phyloP scores from a whole-genome alignment of 2,797 vertebrate species.

The Cyclopterus lumpus region DNA sequence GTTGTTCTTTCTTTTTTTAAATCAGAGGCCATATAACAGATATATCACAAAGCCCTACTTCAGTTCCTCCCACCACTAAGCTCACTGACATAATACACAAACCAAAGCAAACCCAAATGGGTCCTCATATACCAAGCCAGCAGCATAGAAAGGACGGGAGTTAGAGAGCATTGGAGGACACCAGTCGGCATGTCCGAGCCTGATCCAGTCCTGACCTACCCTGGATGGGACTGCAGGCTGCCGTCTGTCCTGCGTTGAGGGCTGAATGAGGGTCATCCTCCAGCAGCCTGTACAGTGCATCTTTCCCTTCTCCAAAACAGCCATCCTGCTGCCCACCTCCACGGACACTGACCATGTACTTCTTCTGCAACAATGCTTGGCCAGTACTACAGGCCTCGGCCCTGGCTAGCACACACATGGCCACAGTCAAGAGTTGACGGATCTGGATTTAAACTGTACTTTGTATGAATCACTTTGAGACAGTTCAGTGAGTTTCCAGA shows the following conservation, averaged over 20 bases:
- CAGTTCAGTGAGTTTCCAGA: neutral
- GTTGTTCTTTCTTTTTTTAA: neutral
- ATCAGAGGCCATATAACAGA: neutral
- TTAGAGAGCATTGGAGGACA: conserved; percentile 36
- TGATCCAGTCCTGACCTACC: conserved; percentile 69
- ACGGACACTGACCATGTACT: conserved; percentile 76
- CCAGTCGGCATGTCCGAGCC: conserved; percentile 12
- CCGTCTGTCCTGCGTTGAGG: conserved; percentile 78
- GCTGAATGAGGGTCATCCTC: conserved; percentile 77
- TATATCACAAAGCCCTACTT: conserved; percentile 33
- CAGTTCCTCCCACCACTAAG: conserved; percentile 16
- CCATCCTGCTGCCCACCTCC: conserved; percentile 61
- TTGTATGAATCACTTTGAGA: neutral
- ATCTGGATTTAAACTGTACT: conserved; percentile 1
- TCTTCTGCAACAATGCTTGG: conserved; percentile 75
- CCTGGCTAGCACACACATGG: conserved; percentile 66
- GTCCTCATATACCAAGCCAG: conserved; percentile 25
- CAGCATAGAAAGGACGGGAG: conserved; percentile 32
- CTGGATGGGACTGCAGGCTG: conserved; percentile 66
- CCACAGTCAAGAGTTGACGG: conserved; percentile 40
- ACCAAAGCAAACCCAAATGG: conserved; percentile 23
- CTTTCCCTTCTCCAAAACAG: conserved; percentile 69
- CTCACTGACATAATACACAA: conserved; percentile 9
- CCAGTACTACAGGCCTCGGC: conserved; percentile 64
- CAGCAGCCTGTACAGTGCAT: conserved; percentile 78